Evolutionary conservation across 2,888 invertebrate species (phyloP).

Genomic region (Busseola fusca): DNA sequence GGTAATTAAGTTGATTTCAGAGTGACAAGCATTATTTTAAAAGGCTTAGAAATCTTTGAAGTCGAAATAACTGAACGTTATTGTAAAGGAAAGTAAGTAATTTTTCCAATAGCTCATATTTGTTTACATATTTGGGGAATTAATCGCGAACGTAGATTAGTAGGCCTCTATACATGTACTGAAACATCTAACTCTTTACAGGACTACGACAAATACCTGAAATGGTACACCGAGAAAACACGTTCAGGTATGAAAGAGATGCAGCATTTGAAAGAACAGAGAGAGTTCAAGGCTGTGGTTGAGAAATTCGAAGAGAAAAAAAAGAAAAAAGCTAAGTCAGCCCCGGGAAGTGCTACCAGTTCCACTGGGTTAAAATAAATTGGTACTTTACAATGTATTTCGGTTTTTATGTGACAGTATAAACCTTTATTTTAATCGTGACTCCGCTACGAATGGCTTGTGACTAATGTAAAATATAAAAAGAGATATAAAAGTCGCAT

Average conservation of each 20-base stretch:
- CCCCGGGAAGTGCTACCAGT: conserved; percentile 28
- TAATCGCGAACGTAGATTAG: no score
- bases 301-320: conserved; percentile 67
- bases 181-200: conserved; percentile 43
- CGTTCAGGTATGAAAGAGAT: conserved; percentile 73
- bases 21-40: no score
- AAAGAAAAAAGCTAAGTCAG: conserved; percentile 65
- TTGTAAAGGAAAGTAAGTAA: no score
- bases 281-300: conserved; percentile 67
- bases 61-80: no score
- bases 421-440: neutral
- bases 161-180: neutral
- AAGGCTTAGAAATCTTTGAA: no score
- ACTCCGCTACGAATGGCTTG: neutral
- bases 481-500: neutral
- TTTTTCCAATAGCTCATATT: no score
- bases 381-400: neutral
- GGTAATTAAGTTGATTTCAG: no score
- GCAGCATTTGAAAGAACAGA: conserved; percentile 69
- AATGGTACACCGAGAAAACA: conserved; percentile 78
- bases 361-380: conserved; percentile 19
- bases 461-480: no score
- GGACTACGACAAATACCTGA: conserved; percentile 76
- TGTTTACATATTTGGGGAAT: no score
- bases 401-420: neutral